Base-by-base conservation (phyloP, 2,888 invertebrate species). In the Cryptocephalus primarius region DNA sequence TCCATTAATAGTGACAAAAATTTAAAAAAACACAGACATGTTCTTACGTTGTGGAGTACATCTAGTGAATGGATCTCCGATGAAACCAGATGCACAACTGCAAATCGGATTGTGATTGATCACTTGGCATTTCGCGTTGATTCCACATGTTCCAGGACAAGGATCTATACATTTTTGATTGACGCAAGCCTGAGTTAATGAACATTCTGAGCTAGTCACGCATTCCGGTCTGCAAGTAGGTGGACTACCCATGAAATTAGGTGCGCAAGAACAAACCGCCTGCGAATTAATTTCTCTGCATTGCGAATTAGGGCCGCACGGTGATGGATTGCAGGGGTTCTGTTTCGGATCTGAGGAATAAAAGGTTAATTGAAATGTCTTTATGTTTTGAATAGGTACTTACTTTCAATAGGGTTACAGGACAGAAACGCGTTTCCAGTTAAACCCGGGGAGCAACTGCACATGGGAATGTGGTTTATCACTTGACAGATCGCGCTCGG, bases 81-180 rank as follows among this genome's bases (percentile, higher is more conserved):
- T 81, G 56, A 74, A 78, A 43, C 80, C 80, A 43, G 69, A 56
- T 49, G 75, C 76, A 58, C 82, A 82, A 49, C 72, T 73, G 55
- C 82, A 82, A 49, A 83, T 82, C 8, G 87, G 85, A 58, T 82
- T 82, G 60, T 88, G 88, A 62, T 85, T 84, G 43, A 83, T 76
- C 6, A 85, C 84, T 67, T 81, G 78, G 60, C 88, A 88, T 47
- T 77, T 68, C 9, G 86, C 82, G 56, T 78, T 79, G 33, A 75
- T 60, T 8, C 85, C 86, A 67, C 88, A 88, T 22, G 80, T 80
- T 61, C 81, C 84, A 52, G 76, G 77, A 61, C 87, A 88, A 13
- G 85, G 86, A 66, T 87, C 80, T 9, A 76, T 64, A 62, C 88
- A 88, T 61, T 79, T 82, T 66, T 82, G 81, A 60, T 79, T 80